Conservation (phyloP, 2,888 invertebrate genomes). For the Tupiocoris notatus region DNA sequence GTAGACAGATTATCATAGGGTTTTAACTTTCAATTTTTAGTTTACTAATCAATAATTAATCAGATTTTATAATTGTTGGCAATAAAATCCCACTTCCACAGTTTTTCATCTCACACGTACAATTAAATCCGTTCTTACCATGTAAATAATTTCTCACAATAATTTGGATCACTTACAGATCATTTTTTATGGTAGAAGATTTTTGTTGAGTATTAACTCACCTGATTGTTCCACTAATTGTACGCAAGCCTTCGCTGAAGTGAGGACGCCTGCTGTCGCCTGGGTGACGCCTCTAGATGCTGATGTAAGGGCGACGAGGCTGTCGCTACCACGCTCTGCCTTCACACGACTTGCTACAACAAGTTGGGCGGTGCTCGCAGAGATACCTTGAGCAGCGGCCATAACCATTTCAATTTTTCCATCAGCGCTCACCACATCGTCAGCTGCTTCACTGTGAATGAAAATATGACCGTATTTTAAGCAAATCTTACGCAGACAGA, state of each 20-base stretch:
- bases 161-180: too few species aligned
- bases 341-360: slow-evolving; percentile 96
- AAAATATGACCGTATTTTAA: background rate
- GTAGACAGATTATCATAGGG: too few species aligned
- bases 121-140: too few species aligned
- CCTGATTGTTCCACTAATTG: slow-evolving; percentile 81
- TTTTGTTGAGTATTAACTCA: too few species aligned
- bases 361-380: slow-evolving; percentile 93
- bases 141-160: too few species aligned
- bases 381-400: slow-evolving; percentile 95
- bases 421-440: slow-evolving; percentile 85
- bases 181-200: too few species aligned
- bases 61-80: too few species aligned
- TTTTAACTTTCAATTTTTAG: too few species aligned
- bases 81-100: too few species aligned
- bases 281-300: slow-evolving; percentile 88
- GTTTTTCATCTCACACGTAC: too few species aligned
- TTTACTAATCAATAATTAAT: too few species aligned
- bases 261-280: slow-evolving; percentile 89
- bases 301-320: slow-evolving; percentile 74
- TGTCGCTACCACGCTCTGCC: slow-evolving; percentile 78
- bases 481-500: background rate
- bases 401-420: slow-evolving; percentile 88
- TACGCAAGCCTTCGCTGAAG: slow-evolving; percentile 86
- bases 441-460: slow-evolving; percentile 75